Evolutionary conservation across 2,888 invertebrate genomes (phyloP).

Genomic region (Sarcophaga caerulescens): DNA sequence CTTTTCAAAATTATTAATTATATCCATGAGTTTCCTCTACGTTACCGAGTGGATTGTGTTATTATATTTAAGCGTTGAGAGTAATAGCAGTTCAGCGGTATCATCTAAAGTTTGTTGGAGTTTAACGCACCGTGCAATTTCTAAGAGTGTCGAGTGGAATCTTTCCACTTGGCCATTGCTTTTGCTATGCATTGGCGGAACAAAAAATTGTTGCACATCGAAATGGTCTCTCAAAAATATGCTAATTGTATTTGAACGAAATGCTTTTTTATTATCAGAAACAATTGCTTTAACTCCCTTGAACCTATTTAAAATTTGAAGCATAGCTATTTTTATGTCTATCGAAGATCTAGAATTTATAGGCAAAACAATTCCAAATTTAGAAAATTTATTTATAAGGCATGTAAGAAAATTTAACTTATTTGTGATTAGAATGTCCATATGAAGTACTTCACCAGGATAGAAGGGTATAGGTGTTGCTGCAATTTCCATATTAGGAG

Average conservation of each 20-base stretch:
- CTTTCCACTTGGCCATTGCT: slow-evolving; percentile 48
- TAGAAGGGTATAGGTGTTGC: not conserved
- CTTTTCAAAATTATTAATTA: not conserved
- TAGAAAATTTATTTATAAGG: not conserved
- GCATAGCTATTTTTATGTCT: not conserved
- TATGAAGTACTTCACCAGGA: not conserved
- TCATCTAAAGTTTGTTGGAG: slow-evolving; percentile 40
- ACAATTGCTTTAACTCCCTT: not conserved
- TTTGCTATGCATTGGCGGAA: slow-evolving; percentile 52
- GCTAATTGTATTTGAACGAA: not conserved
- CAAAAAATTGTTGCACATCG: slow-evolving; percentile 1
- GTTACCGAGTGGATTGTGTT: slow-evolving; percentile 49
- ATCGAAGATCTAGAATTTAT: not conserved
- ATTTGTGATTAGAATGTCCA: not conserved
- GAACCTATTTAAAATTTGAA: not conserved
- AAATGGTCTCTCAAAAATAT: not conserved
- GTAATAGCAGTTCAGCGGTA: slow-evolving; percentile 29
- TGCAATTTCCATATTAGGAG: not conserved
- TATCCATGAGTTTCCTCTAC: not conserved
- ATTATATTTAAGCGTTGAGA: slow-evolving; percentile 42
- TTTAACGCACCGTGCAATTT: slow-evolving; percentile 53
- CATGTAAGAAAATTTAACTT: not conserved
- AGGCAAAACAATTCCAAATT: not conserved
- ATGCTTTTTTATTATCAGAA: no score
- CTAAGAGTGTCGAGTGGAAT: slow-evolving; percentile 45